These are phyloP conservation scores for Brachypodius melanocephalos DNA, from an alignment of 2,113 vertebrate species.

Conservation along the genomic window DNA sequence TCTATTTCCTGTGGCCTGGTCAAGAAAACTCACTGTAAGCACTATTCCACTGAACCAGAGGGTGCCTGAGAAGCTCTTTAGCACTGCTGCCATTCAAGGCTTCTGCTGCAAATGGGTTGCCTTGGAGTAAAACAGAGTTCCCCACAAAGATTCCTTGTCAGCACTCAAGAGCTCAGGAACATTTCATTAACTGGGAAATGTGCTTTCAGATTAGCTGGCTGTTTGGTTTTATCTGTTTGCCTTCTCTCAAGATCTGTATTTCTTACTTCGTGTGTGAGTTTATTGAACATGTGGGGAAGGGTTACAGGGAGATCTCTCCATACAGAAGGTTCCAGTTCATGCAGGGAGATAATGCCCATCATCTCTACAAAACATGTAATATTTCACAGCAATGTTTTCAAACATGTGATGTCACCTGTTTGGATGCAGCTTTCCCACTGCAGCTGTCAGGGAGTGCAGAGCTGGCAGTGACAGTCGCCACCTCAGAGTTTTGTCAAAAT, in stretches of 20 bases:
- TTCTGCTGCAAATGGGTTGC: not conserved
- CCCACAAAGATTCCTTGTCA: not conserved
- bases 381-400: not conserved
- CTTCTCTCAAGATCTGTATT: not conserved
- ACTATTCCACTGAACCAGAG: not conserved
- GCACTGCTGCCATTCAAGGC: not conserved
- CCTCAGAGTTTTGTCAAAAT: not conserved
- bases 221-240: not conserved
- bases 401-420: not conserved
- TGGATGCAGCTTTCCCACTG: not conserved
- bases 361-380: not conserved
- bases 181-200: not conserved
- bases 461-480: not conserved
- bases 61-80: not conserved
- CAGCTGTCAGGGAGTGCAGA: not conserved
- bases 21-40: not conserved
- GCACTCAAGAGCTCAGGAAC: not conserved
- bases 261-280: not conserved
- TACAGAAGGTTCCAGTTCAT: not conserved
- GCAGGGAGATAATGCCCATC: not conserved
- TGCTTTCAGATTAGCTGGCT: not conserved
- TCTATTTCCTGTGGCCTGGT: not conserved
- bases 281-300: not conserved
- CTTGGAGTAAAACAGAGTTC: not conserved
- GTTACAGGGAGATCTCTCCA: not conserved